Base-by-base conservation (phyloP, 1,140 invertebrate genomes). In the Drosophila burlai region DNA sequence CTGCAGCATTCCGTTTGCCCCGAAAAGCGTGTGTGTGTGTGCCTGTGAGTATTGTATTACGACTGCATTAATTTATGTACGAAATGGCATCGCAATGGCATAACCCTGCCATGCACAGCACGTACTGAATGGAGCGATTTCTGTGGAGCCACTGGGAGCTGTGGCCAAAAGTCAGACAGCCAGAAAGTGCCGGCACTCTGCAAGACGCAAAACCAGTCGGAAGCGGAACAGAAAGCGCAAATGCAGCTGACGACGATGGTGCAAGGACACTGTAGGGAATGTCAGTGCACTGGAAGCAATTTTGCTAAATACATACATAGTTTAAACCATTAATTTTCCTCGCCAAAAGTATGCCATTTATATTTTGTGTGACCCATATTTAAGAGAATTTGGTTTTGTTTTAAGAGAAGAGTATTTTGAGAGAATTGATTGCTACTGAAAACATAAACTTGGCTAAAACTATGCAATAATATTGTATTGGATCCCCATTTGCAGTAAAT, bases 31-130 rank as follows among this genome's bases (percentile, higher is more conserved):
- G 66, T 63, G 72, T 40, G n/a, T 60, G 38, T 31, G 26, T 47
- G n/a, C 46, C 47, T 68, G 46, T 76, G 69, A 67, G 80, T 75
- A 68, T 83, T 75, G 84, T 79, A 81, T 81, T 74, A 76, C 85
- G 61, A 66, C 81, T 84, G 85, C 84, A 89, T 89, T 89, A 89
- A 89, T 89, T 89, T 89, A 89, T 89, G 84, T 84, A 89, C 76
- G 77, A 72, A 90, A 62, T 50, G 76, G 65, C 71, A 77, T 72
- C 69, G 73, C 76, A 69, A 60, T 76, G 74, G 67, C 71, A 76
- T 60, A 60, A 52, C 47, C 52, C 69, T 71, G 42, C 64, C 34
- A 73, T 74, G 74, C 74, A 69, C 76, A 79, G 76, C 83, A 87
- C 83, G 84, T 89, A 89, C 81, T 40, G 49, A 42, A 65, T 62